phyloP scores from a whole-genome alignment of 2,113 vertebrate species.

The Elanus axillaris region DNA sequence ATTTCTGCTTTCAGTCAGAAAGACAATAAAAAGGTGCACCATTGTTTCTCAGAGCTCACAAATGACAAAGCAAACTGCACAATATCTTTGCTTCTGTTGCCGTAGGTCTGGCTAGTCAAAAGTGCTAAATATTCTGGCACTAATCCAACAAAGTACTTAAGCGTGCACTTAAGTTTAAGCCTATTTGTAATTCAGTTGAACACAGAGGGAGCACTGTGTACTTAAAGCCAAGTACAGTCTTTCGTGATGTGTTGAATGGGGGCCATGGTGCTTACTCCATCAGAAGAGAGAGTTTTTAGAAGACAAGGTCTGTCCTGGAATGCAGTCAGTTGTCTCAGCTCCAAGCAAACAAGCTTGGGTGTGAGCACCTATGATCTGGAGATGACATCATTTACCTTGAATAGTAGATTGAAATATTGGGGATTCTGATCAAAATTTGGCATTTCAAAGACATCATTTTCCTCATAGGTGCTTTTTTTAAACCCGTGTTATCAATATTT shows the following conservation, averaged over 20 bases:
- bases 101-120: neutral
- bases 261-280: neutral
- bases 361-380: neutral
- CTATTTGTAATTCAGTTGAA: neutral
- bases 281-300: neutral
- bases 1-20: neutral
- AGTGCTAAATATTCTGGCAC: neutral
- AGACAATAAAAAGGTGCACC: neutral
- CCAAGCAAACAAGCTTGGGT: neutral
- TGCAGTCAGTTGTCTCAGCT: neutral
- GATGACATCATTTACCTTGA: neutral
- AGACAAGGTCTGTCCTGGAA: neutral
- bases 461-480: neutral
- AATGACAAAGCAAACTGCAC: neutral
- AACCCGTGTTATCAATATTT: rapidly evolving
- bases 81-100: neutral
- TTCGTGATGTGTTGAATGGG: neutral
- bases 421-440: neutral
- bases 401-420: neutral
- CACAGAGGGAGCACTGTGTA: neutral
- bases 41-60: neutral
- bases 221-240: neutral
- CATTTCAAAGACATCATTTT: neutral
- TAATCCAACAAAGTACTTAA: neutral
- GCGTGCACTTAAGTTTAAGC: neutral